Conservation (phyloP, 2,888 invertebrate genomes). For the Drosophila anomelani region DNA sequence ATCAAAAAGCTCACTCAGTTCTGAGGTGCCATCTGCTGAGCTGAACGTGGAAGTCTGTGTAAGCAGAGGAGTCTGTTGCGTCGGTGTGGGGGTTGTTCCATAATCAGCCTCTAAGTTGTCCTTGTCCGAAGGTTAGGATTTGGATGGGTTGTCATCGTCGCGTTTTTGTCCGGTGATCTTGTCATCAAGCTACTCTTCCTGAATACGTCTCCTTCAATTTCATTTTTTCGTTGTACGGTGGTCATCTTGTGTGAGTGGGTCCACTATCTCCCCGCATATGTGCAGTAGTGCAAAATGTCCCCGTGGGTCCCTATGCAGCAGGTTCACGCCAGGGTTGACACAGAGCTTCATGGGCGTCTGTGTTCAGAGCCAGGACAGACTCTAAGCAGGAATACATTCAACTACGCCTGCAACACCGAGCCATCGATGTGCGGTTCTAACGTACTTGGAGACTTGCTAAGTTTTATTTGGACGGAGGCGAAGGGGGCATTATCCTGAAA, state of each 20-base stretch:
- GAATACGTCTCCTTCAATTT: too few species aligned
- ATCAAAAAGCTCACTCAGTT: not conserved
- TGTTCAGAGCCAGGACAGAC: conserved; percentile 4
- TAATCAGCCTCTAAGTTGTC: not conserved
- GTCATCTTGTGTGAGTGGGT: not conserved
- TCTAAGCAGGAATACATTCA: not conserved
- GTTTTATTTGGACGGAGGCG: not conserved
- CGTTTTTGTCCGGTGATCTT: not conserved
- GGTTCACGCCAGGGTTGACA: not conserved
- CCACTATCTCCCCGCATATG: conserved; percentile 2
- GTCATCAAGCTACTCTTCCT: too few species aligned
- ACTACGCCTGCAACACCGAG: not conserved
- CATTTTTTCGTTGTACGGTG: too few species aligned
- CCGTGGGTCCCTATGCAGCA: conserved; percentile 1
- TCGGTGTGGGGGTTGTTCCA: not conserved
- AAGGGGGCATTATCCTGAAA: too few species aligned
- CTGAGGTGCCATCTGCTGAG: not conserved
- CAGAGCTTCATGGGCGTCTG: not conserved
- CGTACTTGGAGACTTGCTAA: not conserved
- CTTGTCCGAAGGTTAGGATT: not conserved
- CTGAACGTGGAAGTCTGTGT: not conserved
- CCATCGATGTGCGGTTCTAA: too few species aligned
- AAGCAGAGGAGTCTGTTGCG: not conserved
- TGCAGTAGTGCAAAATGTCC: not conserved
- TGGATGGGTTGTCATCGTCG: not conserved